These are phyloP conservation scores for Microctenopoma stevenorrisi DNA, from an alignment of 2,797 vertebrate genomes.

Conservation along the genomic window DNA sequence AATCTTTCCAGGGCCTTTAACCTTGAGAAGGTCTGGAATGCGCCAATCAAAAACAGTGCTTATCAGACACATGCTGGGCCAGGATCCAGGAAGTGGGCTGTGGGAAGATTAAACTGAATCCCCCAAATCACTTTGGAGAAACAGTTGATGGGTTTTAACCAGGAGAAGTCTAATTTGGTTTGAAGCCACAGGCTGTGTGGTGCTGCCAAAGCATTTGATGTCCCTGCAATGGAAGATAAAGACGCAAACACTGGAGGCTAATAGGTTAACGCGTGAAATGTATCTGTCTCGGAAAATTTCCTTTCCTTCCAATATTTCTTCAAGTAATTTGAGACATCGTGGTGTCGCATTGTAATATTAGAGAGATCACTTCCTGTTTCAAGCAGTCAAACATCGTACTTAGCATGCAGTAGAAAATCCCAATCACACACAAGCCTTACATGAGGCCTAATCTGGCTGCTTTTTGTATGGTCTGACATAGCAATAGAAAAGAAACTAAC, in stretches of 20 bases:
- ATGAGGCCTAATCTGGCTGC: constrained; percentile 18
- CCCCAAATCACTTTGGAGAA: constrained; percentile 45
- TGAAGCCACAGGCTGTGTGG: constrained; percentile 30
- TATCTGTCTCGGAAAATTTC: not conserved
- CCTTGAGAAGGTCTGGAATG: constrained; percentile 35
- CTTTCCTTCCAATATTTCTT: not conserved
- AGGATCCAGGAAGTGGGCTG: constrained; percentile 45
- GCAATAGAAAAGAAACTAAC: constrained; percentile 21
- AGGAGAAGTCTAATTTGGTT: constrained; percentile 48
- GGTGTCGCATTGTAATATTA: not conserved
- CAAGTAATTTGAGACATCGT: not conserved
- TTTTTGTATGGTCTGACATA: constrained; percentile 22
- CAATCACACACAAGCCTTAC: constrained; percentile 7
- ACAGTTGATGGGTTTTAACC: constrained; percentile 50
- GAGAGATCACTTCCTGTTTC: constrained; percentile 1
- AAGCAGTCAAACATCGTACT: constrained; percentile 8
- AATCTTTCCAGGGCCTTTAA: constrained; percentile 35
- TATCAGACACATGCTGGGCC: constrained; percentile 48
- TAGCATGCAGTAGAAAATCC: constrained; percentile 13
- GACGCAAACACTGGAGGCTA: constrained; percentile 24
- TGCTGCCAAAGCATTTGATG: constrained; percentile 44
- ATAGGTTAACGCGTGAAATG: constrained; percentile 23
- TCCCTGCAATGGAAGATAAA: constrained; percentile 41
- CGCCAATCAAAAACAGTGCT: constrained; percentile 4
- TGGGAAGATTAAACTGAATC: constrained; percentile 60